Evolutionary conservation across 1,140 invertebrate species (phyloP).

Genomic region (Phocides pigmalion): DNA sequence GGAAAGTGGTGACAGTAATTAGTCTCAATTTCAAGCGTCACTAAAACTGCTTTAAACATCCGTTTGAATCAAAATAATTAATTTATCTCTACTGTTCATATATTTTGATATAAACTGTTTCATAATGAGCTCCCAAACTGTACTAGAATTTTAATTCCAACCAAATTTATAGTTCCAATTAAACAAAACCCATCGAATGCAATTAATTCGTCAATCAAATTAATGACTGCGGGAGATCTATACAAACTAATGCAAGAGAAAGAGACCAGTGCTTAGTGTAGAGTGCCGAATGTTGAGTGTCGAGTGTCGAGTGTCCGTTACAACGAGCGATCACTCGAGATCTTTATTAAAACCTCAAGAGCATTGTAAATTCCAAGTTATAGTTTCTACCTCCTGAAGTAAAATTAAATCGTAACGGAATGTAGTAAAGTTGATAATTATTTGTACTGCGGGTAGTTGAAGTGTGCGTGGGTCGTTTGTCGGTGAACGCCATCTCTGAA

Average conservation of each 20-base stretch:
- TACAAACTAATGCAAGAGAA: conserved; percentile 19
- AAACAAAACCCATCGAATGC: conserved; percentile 12
- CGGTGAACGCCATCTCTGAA: conserved; percentile 60
- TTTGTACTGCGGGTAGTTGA: conserved; percentile 16
- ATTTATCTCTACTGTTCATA: too few species aligned
- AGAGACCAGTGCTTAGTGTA: conserved; percentile 6
- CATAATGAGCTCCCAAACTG: background rate
- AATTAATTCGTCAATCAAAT: conserved; percentile 22
- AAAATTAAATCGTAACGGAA: conserved; percentile 32
- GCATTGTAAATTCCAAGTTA: conserved; percentile 50
- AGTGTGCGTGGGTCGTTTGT: conserved; percentile 49
- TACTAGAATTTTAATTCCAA: background rate
- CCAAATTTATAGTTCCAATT: background rate
- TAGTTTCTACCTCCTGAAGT: conserved; percentile 1
- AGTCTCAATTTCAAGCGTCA: too few species aligned
- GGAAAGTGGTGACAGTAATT: background rate
- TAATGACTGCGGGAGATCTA: conserved; percentile 27
- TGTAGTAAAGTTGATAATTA: conserved; percentile 22
- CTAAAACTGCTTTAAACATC: too few species aligned
- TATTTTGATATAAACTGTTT: background rate
- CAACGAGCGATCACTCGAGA: conserved; percentile 49
- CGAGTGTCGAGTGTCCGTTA: conserved; percentile 44
- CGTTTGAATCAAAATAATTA: too few species aligned
- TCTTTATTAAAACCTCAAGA: conserved; percentile 56
- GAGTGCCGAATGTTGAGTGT: conserved; percentile 16